Base-by-base conservation (phyloP, 35 echinoderm and acorn worm species). In the Patiria miniata region DNA sequence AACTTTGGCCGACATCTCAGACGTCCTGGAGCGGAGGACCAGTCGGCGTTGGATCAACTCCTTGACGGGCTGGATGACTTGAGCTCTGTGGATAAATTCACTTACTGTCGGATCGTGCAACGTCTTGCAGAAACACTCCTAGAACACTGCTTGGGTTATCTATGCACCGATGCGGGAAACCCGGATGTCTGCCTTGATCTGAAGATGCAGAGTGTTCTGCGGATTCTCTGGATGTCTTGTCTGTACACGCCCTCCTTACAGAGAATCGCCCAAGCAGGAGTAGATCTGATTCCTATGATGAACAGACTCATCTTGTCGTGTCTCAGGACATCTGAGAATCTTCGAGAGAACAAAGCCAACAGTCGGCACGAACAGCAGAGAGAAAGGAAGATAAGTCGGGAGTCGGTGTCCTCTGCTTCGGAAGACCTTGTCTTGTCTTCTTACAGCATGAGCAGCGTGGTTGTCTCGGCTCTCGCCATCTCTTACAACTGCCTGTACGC, bases 51-150 rank as follows among this genome's bases (percentile, higher is more conserved):
- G 1, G 90, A 91, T 36, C 78, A 79, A 40, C 56, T 95, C 38
- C 58, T 95, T 39, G 93, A 95, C 61, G 93, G 85, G 30, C 88
- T 95, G 77, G 93, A 95, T 37, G 90, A 91, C 69, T 86, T 95
- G 9, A 81, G 89, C 51, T 81, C 90, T 39, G 86, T 79, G 58
- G 93, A 95, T 39, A 87, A 92, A 65, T 44, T 47, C 54, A 77
- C 56, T 17, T 95, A 95, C 52, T 95, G 89, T 56, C 40, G 85
- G 51, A 73, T 95, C 21, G 89, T 95, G 9, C 93, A 95, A 57
- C 87, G 89, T 39, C 40, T 95, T 32, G 93, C 89, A 0, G 93
- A 95, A 50, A 91, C 79, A 18, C 78, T 95, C 32, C 54, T 95
- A 56, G 81, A 82, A 53, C 86, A 95, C 39, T 95, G 93, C 73